Evolutionary conservation across 1,140 invertebrate species (phyloP).

Genomic region (Drosophila albomicans): DNA sequence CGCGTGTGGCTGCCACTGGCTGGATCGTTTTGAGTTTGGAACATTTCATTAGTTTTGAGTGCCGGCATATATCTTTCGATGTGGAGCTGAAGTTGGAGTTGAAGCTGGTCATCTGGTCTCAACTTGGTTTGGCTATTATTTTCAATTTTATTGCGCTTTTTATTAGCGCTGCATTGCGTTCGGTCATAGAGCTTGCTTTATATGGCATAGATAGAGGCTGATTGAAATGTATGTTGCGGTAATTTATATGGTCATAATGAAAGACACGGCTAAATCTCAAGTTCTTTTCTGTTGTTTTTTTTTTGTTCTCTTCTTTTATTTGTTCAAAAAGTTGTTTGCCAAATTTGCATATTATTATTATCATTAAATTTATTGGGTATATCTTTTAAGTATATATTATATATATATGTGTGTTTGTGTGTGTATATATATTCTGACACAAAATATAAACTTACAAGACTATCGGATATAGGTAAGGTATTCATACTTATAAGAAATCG

Average conservation of each 20-base stretch:
- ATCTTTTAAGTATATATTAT: slow-evolving; percentile 46
- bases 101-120: slow-evolving; percentile 27
- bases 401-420: slow-evolving; percentile 25
- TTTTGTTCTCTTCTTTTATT: slow-evolving; percentile 60
- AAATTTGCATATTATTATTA: slow-evolving; percentile 69
- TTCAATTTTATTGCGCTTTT: slow-evolving; percentile 82
- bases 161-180: slow-evolving; percentile 72
- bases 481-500: slow-evolving; percentile 35
- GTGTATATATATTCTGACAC: slow-evolving; percentile 62
- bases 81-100: slow-evolving; percentile 31
- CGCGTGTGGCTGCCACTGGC: slow-evolving; percentile 63
- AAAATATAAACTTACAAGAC: slow-evolving; percentile 72
- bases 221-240: slow-evolving; percentile 75
- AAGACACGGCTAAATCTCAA: slow-evolving; percentile 41
- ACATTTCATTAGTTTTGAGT: slow-evolving; percentile 83
- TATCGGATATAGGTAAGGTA: slow-evolving; percentile 56
- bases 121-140: slow-evolving; percentile 73
- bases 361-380: slow-evolving; percentile 31
- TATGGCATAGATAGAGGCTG: slow-evolving; percentile 65
- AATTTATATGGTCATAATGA: slow-evolving; percentile 71
- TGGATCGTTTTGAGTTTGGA: slow-evolving; percentile 77
- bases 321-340: slow-evolving; percentile 78
- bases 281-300: slow-evolving; percentile 13
- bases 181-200: slow-evolving; percentile 54
- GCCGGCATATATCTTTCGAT: slow-evolving; percentile 77